Evolutionary conservation across 2,113 vertebrate species (phyloP).

Genomic region (Podarcis raffonei): DNA sequence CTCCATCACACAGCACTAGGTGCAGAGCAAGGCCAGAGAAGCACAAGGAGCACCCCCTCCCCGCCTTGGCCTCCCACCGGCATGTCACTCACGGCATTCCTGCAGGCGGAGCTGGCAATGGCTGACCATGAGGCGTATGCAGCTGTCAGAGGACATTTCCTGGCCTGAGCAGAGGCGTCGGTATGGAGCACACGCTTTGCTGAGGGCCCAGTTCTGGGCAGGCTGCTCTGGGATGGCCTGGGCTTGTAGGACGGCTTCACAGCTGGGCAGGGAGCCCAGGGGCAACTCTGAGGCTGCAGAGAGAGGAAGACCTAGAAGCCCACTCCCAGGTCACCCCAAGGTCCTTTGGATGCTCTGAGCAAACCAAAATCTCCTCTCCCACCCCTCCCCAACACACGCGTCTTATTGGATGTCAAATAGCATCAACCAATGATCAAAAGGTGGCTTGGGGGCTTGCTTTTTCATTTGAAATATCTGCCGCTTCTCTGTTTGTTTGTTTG

Average conservation of each 20-base stretch:
- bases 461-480: too few species aligned
- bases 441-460: too few species aligned
- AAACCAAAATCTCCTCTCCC: not conserved
- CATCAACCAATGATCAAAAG: too few species aligned
- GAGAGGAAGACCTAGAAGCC: not conserved
- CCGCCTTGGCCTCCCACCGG: fast-evolving
- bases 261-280: constrained; percentile 75
- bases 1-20: too few species aligned
- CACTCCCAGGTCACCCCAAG: not conserved
- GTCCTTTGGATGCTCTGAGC: not conserved
- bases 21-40: not conserved
- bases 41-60: too few species aligned
- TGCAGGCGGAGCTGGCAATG: constrained; percentile 66
- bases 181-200: constrained; percentile 85
- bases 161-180: constrained; percentile 74
- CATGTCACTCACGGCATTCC: constrained; percentile 70
- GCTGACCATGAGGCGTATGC: not conserved
- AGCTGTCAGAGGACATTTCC: not conserved
- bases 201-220: constrained; percentile 84
- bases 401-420: too few species aligned
- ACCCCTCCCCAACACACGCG: too few species aligned
- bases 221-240: constrained; percentile 75
- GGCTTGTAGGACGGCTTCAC: constrained; percentile 78
- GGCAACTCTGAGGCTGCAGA: constrained; percentile 54
- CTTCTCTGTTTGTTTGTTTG: too few species aligned